Base-by-base conservation (phyloP, 1,140 invertebrate species). In the Micrasema longulum region DNA sequence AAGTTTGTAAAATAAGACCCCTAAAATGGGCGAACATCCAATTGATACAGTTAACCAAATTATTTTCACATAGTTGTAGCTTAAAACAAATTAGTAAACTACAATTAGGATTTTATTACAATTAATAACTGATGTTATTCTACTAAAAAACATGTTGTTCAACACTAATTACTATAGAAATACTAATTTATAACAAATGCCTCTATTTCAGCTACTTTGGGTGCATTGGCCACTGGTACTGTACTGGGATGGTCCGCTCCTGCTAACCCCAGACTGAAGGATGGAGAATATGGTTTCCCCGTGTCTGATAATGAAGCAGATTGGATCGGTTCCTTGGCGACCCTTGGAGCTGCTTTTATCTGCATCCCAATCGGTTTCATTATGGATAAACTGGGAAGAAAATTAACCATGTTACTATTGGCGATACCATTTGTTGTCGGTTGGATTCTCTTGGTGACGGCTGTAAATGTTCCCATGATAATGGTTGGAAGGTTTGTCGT, bases 191-290 rank as follows among this genome's bases (percentile, higher is more conserved):
- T 31, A n/a, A n/a, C n/a, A n/a, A n/a, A n/a, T n/a, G n/a, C n/a
- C 0, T 64, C 14, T 78, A 53, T 78, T 85, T 65, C 82, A 86
- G 88, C 87, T 18, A 86, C 87, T 23, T 81, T 88, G 45, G 86
- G 87, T 31, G 86, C 87, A 4, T 77, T 88, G 11, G 87, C 87
- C 5, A 82, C 84, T 20, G 87, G 87, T 74, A 88, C 89, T 31
- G 84, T 90, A 14, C 80, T 95, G 2, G 92, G 88, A 16, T 96
- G 93, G 91, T 90, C 92, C 2, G 91, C 93, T 0, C 90, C 92
- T 6, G 91, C 91, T 2, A 83, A 89, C 45, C 78, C 85, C 18
- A 77, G 86, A 52, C 81, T 82, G 1, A 78, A 83, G 45, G 68
- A 73, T 3, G 79, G 80, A 23, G 80, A 84, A 57, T 91, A 91